Percentiles rank a stretch among this genome's conserved stretches.
These are phyloP conservation scores for Acipenser ruthenus DNA, from an alignment of 2,797 vertebrate genomes.

Conservation along the genomic window DNA sequence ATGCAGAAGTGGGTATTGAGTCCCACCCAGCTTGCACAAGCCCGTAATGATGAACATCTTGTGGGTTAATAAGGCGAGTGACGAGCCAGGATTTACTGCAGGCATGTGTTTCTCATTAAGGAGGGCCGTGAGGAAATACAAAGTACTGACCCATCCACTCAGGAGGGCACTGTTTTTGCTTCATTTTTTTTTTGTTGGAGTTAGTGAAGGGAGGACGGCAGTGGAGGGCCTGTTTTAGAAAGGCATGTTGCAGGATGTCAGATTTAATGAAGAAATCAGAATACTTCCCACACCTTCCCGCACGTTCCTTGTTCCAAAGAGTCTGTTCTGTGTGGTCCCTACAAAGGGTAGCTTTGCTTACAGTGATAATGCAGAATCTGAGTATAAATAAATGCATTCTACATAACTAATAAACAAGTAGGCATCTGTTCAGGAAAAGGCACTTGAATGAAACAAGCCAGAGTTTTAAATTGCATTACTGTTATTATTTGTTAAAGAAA, in stretches of 20 bases:
- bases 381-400: no score
- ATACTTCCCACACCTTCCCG: slow-evolving; percentile 28
- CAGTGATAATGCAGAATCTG: no score
- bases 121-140: slow-evolving; percentile 65
- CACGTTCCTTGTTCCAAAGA: slow-evolving; percentile 18
- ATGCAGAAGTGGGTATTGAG: slow-evolving; percentile 38
- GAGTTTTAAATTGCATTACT: no score
- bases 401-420: no score
- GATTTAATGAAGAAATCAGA: slow-evolving; percentile 43
- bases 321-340: slow-evolving; percentile 28
- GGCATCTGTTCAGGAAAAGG: no score
- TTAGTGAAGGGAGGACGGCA: slow-evolving; percentile 38
- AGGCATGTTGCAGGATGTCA: slow-evolving; percentile 27
- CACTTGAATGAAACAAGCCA: no score
- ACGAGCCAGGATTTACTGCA: slow-evolving; percentile 53
- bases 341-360: no score
- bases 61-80: slow-evolving; percentile 56
- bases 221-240: slow-evolving; percentile 26
- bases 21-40: slow-evolving; percentile 49
- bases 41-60: slow-evolving; percentile 57
- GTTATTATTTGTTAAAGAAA: no score
- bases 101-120: slow-evolving; percentile 76
- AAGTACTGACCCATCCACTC: slow-evolving; percentile 63
- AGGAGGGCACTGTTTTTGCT: slow-evolving; percentile 52
- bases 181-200: slow-evolving; percentile 23